Percentiles rank a stretch among this genome's conserved stretches.
These are phyloP conservation scores for Odontamblyopus rebecca DNA, from an alignment of 2,797 vertebrate species.

Conservation along the genomic window DNA sequence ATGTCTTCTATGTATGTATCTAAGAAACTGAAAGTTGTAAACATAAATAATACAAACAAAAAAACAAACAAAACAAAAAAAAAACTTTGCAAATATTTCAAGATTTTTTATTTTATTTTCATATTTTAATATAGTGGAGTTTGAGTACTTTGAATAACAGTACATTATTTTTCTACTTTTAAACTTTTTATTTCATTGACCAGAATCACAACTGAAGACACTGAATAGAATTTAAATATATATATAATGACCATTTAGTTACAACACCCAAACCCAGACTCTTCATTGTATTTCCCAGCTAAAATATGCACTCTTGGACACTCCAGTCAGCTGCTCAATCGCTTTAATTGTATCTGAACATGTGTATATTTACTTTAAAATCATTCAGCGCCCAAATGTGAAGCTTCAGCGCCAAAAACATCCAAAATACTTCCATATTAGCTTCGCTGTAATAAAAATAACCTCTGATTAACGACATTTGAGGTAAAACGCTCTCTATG, in stretches of 20 bases:
- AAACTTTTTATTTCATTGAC: slow-evolving; percentile 11
- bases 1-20: too few species aligned
- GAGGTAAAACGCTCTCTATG: slow-evolving; percentile 25
- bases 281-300: slow-evolving; percentile 34
- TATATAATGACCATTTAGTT: slow-evolving; percentile 13
- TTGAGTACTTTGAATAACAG: too few species aligned
- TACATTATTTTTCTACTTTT: too few species aligned
- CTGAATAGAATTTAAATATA: not conserved
- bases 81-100: too few species aligned
- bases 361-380: slow-evolving; percentile 51
- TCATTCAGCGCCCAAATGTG: slow-evolving; percentile 30
- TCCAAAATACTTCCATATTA: slow-evolving; percentile 48
- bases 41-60: not conserved
- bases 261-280: slow-evolving; percentile 27
- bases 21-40: too few species aligned
- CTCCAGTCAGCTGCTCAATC: slow-evolving; percentile 30
- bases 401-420: slow-evolving; percentile 29
- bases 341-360: slow-evolving; percentile 41
- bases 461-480: slow-evolving; percentile 47
- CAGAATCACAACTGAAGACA: not conserved
- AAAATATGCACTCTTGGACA: slow-evolving; percentile 28
- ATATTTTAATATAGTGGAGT: too few species aligned
- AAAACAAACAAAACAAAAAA: slow-evolving; percentile 20
- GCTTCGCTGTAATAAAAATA: slow-evolving; percentile 52
- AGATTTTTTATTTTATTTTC: too few species aligned